These are phyloP conservation scores for Palloptera scutellata DNA, from an alignment of 2,888 invertebrate species.

Conservation along the genomic window DNA sequence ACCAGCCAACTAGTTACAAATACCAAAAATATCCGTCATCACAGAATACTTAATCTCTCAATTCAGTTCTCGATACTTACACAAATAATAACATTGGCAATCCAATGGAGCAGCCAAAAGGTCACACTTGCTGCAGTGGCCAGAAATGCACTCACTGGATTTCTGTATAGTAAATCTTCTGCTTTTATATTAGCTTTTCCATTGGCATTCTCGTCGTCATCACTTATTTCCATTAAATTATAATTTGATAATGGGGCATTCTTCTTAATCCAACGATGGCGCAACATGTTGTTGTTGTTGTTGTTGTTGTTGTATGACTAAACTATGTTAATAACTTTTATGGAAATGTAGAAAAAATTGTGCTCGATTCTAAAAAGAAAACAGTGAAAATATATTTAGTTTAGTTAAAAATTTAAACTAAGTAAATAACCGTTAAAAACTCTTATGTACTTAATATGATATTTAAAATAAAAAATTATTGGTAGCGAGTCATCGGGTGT, in stretches of 20 bases:
- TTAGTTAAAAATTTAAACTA: too few relatives aligned
- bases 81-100: slow-evolving; percentile 39
- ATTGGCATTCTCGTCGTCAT: neutral
- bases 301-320: slow-evolving; percentile 23
- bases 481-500: too few relatives aligned
- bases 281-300: slow-evolving; percentile 24
- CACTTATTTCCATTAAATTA: too few relatives aligned
- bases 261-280: neutral
- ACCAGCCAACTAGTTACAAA: slow-evolving; percentile 33
- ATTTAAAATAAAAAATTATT: too few relatives aligned
- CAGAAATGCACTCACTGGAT: slow-evolving; percentile 37
- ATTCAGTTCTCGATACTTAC: slow-evolving; percentile 31
- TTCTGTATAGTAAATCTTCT: slow-evolving; percentile 33
- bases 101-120: slow-evolving; percentile 41
- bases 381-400: too few relatives aligned
- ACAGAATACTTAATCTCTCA: neutral
- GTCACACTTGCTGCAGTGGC: slow-evolving; percentile 32
- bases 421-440: too few relatives aligned
- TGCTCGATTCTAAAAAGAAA: too few relatives aligned
- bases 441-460: too few relatives aligned
- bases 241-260: neutral
- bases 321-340: too few relatives aligned
- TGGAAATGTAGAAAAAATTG: too few relatives aligned
- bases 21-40: slow-evolving; percentile 8
- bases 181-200: neutral